Conservation (phyloP, 2,888 invertebrate species). For the Heteropelma amictum region DNA sequence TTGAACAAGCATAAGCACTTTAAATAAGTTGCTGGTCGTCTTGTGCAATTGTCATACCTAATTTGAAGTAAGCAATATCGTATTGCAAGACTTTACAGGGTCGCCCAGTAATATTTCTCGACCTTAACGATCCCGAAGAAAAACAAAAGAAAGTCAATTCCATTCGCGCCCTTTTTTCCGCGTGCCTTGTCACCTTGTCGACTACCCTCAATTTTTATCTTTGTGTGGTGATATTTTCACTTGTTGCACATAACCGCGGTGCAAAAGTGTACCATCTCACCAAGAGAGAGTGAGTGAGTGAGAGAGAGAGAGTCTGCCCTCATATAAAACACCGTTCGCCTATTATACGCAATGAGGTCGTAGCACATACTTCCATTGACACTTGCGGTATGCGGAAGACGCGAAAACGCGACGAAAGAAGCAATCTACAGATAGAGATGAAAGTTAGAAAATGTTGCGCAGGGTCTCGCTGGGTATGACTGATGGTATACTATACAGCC, state of each 20-base stretch:
- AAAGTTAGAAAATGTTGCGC: no score
- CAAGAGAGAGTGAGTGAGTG: no score
- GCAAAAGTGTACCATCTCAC: constrained; percentile 10
- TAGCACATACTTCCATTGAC: background rate
- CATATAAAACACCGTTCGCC: background rate
- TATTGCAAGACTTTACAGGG: no score
- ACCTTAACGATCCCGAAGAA: background rate
- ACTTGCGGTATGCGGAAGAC: constrained; percentile 32
- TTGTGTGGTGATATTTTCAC: constrained; percentile 36
- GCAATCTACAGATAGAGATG: background rate
- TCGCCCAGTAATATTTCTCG: no score
- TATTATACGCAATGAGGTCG: constrained; percentile 10
- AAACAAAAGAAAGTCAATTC: background rate
- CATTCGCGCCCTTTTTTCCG: constrained; percentile 4
- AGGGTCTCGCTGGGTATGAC: no score
- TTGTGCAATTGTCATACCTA: no score
- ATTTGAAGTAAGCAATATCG: no score
- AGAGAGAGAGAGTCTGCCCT: background rate
- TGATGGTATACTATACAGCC: no score
- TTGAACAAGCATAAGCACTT: no score
- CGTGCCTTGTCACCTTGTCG: background rate
- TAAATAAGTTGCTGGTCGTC: no score
- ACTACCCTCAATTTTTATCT: constrained; percentile 15
- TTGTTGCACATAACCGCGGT: constrained; percentile 40
- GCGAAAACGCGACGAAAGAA: background rate